phyloP scores from a whole-genome alignment of 2,888 invertebrate genomes.

The Standfussiana lucernea region DNA sequence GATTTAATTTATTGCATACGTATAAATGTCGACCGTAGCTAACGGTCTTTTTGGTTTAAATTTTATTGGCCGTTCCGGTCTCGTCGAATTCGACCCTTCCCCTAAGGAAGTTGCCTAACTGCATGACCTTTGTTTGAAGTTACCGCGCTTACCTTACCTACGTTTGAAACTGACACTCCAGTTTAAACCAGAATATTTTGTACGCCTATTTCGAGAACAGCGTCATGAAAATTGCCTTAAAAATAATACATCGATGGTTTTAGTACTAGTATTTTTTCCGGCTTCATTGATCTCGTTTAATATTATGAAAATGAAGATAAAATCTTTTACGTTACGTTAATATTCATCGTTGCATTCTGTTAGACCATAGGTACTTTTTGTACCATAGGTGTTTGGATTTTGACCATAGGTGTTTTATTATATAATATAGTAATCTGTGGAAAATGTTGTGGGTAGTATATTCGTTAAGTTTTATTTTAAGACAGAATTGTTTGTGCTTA shows the following conservation, averaged over 20 bases:
- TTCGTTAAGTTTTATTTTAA: too few relatives aligned
- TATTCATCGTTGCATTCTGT: conserved; percentile 29
- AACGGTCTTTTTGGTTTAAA: conserved; percentile 6
- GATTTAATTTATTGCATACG: conserved; percentile 8
- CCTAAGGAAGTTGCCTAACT: conserved; percentile 55
- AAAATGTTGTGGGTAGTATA: too few relatives aligned
- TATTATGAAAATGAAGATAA: conserved; percentile 21
- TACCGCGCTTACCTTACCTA: not conserved
- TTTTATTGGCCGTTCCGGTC: conserved; percentile 35
- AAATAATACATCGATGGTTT: not conserved
- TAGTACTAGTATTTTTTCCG: not conserved
- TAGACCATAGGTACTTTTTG: too few relatives aligned
- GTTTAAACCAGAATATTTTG: not conserved
- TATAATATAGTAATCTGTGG: too few relatives aligned
- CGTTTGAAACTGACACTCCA: not conserved
- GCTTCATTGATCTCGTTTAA: not conserved
- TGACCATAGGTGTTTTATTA: too few relatives aligned
- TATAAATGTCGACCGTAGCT: not conserved
- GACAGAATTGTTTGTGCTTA: too few relatives aligned
- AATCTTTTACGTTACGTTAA: conserved; percentile 19
- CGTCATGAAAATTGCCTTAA: not conserved
- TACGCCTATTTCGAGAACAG: not conserved
- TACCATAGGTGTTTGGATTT: too few relatives aligned
- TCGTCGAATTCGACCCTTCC: conserved; percentile 32
- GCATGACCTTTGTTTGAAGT: conserved; percentile 9